These are phyloP conservation scores for Drosophila navojoa DNA, from an alignment of 1,140 invertebrate genomes.

Conservation along the genomic window DNA sequence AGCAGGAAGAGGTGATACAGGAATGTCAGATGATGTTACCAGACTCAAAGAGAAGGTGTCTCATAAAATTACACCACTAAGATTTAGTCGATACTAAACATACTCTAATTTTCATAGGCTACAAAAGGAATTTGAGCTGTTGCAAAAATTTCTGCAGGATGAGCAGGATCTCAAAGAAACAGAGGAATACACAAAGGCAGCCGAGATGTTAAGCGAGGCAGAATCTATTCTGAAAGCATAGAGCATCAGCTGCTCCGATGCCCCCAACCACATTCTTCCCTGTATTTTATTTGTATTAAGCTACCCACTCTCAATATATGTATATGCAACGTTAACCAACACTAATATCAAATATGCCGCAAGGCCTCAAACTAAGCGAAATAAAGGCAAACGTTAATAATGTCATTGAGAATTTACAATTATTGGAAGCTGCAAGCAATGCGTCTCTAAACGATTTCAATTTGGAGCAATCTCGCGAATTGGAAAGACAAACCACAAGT, in stretches of 20 bases:
- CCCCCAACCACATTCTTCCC: background rate
- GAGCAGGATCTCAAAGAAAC: constrained; percentile 91
- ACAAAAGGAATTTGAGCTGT: constrained; percentile 89
- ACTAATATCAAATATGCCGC: constrained; percentile 51
- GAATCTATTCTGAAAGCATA: constrained; percentile 85
- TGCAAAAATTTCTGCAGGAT: constrained; percentile 89
- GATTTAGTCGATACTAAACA: background rate
- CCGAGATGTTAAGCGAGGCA: constrained; percentile 89
- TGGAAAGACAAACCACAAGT: constrained; percentile 30
- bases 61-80: background rate
- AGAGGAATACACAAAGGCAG: constrained; percentile 89
- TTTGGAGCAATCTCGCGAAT: background rate
- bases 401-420: constrained; percentile 40
- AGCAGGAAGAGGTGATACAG: constrained; percentile 94
- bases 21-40: constrained; percentile 96
- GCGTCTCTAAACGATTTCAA: background rate
- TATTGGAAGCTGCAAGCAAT: constrained; percentile 17
- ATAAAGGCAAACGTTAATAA: constrained; percentile 49
- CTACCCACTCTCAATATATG: constrained; percentile 17
- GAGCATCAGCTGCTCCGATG: background rate
- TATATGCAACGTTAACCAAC: constrained; percentile 41
- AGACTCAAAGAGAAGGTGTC: constrained; percentile 90
- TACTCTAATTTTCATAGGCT: constrained; percentile 85
- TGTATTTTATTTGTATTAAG: constrained; percentile 6
- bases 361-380: constrained; percentile 40